Base-by-base conservation (phyloP, 2,113 vertebrate genomes). In the Falcunculus frontatus region DNA sequence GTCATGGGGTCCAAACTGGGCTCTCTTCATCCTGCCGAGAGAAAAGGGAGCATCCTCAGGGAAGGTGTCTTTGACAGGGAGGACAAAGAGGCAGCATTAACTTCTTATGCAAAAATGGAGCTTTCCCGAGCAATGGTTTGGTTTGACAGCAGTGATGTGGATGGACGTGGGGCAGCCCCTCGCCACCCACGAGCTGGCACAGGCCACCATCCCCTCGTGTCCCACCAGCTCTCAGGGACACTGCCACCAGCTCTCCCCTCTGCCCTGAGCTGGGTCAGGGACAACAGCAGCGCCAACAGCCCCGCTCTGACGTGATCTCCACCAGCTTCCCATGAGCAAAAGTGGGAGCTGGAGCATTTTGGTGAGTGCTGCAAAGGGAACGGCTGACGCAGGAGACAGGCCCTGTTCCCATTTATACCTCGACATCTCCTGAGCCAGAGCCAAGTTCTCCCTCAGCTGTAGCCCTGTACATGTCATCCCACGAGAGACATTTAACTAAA, bases 1-100 rank as follows among this genome's bases (percentile, higher is more conserved):
- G 97, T 99, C 99, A 2, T 99, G 99, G 85, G 99, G 99, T 96
- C 99, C 99, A 63, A 99, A 99, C 98, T 99, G 99, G 89, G 98
- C 98, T 97, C 99, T 98, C 98, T 99, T 99, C 98, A 99, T 98
- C 99, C 99, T 99, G 96, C 57, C 52, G 4, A 91, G 94, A 97
- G 55, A 94, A 64, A 93, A 84, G 55, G 87, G 29, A 91, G 89
- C 84, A 84, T 94, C 95, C 93, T 95, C 91, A 96, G 63, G 52
- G 73, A 41, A 59, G n/a, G 33, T 22, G 69, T 39, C 47, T 57
- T 78, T 7, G 46, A 64, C 70, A 46, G 59, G 59, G 50, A 82
- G 59, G 46, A 78, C 50, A 19, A 86, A 82, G 41, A 93, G n/a
- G 68, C 59, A 81, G 62, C 84, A 68, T 69, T 35, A 96, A 96